Evolutionary conservation across 2,113 vertebrate species (phyloP), one percentile per base, ranked within the genome.

Genomic region (Psittacara wagleri): DNA sequence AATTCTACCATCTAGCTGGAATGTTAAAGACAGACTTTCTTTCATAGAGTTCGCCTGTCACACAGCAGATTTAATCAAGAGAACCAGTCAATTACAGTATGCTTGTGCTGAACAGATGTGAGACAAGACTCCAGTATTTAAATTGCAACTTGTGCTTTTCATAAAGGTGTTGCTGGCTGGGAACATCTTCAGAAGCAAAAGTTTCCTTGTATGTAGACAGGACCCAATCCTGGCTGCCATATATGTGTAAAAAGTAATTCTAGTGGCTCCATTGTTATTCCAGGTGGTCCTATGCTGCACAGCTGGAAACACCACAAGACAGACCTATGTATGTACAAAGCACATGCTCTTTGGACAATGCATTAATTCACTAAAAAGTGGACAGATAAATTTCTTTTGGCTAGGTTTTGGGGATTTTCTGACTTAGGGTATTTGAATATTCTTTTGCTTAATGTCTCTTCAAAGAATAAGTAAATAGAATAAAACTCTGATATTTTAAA

Each of bases 51-150:
- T 92, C 91, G 75, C 52, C 25, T 84, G 54, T 93, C 81, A 90
- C 66, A 59, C 92, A 93, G n/a, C 52, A 76, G 74, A 83, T 91
- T 94, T 76, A 89, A 86, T 94, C 44, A 78, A 88, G 69, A 92
- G 59, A 88, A 86, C 39, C 51, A 92, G 81, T 33, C 73, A 43
- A 9, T 88, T 86, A 29, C 43, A 25, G 11, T 8, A 23, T 7
- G 29, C 67, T 88, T 51, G 66, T 1, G 4, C 76, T 1, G 4
- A 75, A 46, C 17, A 73, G 39, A 75, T 10, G 1, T 23, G 68
- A 90, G 48, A n/a, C 23, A 54, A 13, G 69, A 28, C 29, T 75
- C 43, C 39, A 52, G 29, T 37, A 37, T 81, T 88, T 83, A 63
- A 75, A 64, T 35, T 67, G 35, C 27, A 85, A 10, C 49, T 69